Evolutionary conservation across 2,113 vertebrate genomes (phyloP).

Genomic region (Micronycteris hirsuta): DNA sequence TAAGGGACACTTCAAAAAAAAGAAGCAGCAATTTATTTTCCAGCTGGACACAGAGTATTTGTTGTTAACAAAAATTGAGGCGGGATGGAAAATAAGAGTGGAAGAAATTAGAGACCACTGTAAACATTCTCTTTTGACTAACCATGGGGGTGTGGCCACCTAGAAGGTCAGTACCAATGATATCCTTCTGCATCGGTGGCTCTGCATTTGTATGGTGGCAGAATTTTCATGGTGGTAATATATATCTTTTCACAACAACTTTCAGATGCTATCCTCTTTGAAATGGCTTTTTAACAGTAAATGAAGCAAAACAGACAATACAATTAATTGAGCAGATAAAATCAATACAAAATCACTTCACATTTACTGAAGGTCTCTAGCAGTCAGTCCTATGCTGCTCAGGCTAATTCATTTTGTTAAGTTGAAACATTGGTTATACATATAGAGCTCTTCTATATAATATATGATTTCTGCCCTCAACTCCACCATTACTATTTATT

Average conservation of each 20-base stretch:
- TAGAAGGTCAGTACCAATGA: not conserved
- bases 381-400: not conserved
- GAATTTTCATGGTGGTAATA: not conserved
- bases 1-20: not conserved
- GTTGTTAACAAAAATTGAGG: not conserved
- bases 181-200: not conserved
- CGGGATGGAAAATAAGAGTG: not conserved
- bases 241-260: not conserved
- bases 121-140: not conserved
- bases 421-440: not conserved
- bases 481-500: not conserved
- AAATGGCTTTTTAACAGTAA: not conserved
- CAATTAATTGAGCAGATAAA: not conserved
- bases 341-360: not conserved
- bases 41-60: not conserved
- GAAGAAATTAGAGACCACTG: not conserved
- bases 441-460: not conserved
- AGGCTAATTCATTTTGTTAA: not conserved
- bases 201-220: not conserved
- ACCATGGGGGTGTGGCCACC: accelerated
- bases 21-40: not conserved
- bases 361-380: not conserved
- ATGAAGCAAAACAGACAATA: not conserved
- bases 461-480: not conserved
- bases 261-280: not conserved